Conservation (phyloP, 2,888 invertebrate species). For the Acanthoscelides obtectus region DNA sequence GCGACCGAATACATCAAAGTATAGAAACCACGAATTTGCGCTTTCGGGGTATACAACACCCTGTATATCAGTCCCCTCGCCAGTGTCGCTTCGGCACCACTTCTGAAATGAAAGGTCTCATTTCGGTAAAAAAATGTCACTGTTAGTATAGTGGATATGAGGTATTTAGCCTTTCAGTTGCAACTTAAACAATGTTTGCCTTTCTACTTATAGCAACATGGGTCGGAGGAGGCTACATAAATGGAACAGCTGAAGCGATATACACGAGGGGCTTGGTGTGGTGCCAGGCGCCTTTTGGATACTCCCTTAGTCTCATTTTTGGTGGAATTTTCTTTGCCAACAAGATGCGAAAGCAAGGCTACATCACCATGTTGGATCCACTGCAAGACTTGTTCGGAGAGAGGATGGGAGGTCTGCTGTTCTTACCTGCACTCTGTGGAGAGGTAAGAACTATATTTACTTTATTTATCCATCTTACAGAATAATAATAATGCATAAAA, state of each 20-base stretch:
- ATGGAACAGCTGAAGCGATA: slow-evolving; percentile 96
- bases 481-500: too few species aligned
- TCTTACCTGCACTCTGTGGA: slow-evolving; percentile 93
- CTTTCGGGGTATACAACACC: too few species aligned
- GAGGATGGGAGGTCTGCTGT: slow-evolving; percentile 94
- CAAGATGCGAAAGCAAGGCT: slow-evolving; percentile 95
- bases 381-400: slow-evolving; percentile 95
- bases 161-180: too few species aligned
- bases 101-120: too few species aligned
- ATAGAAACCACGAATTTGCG: too few species aligned
- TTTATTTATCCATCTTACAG: too few species aligned
- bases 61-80: too few species aligned
- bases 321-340: slow-evolving; percentile 98
- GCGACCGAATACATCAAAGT: too few species aligned
- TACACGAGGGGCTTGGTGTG: slow-evolving; percentile 90
- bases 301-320: slow-evolving; percentile 90
- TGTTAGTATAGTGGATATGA: too few species aligned
- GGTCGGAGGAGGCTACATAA: slow-evolving; percentile 99
- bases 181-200: too few species aligned
- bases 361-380: slow-evolving; percentile 98
- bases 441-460: slow-evolving; percentile 61
- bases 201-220: slow-evolving; percentile 75
- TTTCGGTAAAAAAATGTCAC: too few species aligned
- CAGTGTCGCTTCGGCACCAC: too few species aligned
- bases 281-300: slow-evolving; percentile 99